Evolutionary conservation across 2,113 vertebrate genomes (phyloP).

Genomic region (Gnathonemus echidnorhynchus): DNA sequence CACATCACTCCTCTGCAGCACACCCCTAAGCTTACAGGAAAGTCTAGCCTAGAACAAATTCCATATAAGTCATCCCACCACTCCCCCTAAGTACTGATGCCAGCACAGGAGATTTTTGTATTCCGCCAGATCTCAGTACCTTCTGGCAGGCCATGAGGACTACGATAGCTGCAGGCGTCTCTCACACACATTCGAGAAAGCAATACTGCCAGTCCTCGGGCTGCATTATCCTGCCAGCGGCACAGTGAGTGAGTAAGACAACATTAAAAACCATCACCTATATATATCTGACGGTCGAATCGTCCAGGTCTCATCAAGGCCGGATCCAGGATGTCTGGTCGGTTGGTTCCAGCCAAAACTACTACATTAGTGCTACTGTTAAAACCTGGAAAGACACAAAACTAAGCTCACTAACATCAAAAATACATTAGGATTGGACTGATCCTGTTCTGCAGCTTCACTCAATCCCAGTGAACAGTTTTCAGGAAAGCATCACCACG

Average conservation of each 20-base stretch:
- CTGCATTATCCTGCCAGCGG: not conserved
- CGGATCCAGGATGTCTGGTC: constrained; percentile 64
- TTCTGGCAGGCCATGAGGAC: not conserved
- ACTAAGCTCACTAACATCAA: not conserved
- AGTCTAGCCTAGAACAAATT: not conserved
- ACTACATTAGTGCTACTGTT: constrained; percentile 63
- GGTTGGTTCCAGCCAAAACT: constrained; percentile 66
- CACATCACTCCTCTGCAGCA: not conserved
- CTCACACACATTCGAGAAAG: not conserved
- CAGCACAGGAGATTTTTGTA: not conserved
- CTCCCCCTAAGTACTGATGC: not conserved
- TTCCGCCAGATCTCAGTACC: not conserved
- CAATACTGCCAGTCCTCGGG: not conserved
- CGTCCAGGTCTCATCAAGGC: constrained; percentile 64
- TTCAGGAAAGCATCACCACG: not conserved
- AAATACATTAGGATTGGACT: not conserved
- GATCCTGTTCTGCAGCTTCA: not conserved
- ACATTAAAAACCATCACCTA: constrained; percentile 49
- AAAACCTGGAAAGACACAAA: constrained; percentile 55
- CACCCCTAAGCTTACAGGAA: not conserved
- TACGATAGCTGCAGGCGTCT: not conserved
- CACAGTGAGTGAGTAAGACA: not conserved
- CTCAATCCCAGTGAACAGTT: not conserved
- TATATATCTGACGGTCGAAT: constrained; percentile 68
- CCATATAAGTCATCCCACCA: not conserved